Evolutionary conservation across 2,797 vertebrate genomes (phyloP), one percentile per base, ranked within the genome.

Genomic region (Apogon hyalosoma): DNA sequence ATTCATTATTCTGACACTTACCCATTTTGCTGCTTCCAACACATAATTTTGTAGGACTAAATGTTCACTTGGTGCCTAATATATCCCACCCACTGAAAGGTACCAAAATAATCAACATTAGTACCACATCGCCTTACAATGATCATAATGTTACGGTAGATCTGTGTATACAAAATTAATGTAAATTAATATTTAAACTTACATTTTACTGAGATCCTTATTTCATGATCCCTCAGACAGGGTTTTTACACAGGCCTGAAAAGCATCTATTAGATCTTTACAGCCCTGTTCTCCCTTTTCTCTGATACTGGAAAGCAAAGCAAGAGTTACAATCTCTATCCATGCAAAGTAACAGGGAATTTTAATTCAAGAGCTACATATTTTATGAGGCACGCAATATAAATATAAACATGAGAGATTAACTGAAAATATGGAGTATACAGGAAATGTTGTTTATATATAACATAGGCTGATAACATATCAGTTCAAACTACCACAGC

Each of bases 201-300:
- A 86, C 77, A 39, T 74, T 43, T 67, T 12, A 36, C 46, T 45
- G 40, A 42, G 7, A 41, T 73, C 56, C 40, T 16, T 28, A 13
- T 75, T 19, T 80, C 81, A 93, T 31, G 89, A 87, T 33, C 84
- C 78, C 48, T 91, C 86, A 10, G 91, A 90, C 6, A 91, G 81
- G 6, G 90, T 92, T 62, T 88, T 94, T 71, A 92, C 45, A 63
- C 93, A 94, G 46, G 80, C 84, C 73, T 93, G 86, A 54, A 93
- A 93, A 31, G 93, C 92, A 63, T 93, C 89, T 8, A 94, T 83
- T 36, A 94, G 85, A 68, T 93, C 89, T 83, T 85, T 90, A 68
- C 93, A 94, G 63, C 8, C 55, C 42, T 90, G 86, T 2, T 21
- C 77, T 41, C 86, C 82, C 54, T 90, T 92, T 59, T 87, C 80